Evolutionary conservation across 2,888 invertebrate genomes (phyloP).

Genomic region (Sarcophaga carnaria): DNA sequence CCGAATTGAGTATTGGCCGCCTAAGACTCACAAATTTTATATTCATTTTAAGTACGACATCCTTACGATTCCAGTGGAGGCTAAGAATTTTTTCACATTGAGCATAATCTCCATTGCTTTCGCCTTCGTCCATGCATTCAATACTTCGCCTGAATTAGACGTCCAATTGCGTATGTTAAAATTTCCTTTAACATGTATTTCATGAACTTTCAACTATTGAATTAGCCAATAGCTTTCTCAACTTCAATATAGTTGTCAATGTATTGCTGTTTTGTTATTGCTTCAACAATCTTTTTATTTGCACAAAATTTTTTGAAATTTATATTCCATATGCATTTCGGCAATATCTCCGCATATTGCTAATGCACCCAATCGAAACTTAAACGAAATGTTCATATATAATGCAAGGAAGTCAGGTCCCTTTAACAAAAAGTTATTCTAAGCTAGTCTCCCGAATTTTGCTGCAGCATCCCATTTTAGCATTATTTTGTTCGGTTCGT

Average conservation of each 20-base stretch:
- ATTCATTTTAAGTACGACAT: neutral
- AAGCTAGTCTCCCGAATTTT: too few relatives aligned
- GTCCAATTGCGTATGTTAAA: neutral
- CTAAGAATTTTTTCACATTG: conserved; percentile 3
- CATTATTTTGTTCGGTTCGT: conserved; percentile 24
- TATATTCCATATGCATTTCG: conserved; percentile 1
- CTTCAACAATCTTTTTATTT: neutral
- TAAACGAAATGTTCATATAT: neutral
- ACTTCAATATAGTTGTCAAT: neutral
- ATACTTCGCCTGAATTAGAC: neutral
- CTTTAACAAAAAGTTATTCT: too few relatives aligned
- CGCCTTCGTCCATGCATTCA: neutral
- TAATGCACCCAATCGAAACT: conserved; percentile 9
- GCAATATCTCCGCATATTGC: conserved; percentile 12
- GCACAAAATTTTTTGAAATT: neutral
- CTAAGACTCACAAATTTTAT: neutral
- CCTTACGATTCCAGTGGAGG: neutral
- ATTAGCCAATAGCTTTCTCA: neutral
- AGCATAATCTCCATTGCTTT: neutral
- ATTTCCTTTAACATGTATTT: neutral
- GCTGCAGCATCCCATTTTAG: neutral
- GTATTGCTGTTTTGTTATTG: neutral
- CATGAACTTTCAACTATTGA: neutral
- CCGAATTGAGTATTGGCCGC: too few relatives aligned
- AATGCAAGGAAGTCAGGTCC: neutral